A percentile compares a stretch with the other conserved stretches of the same genome.
phyloP scores from a whole-genome alignment of 1,140 invertebrate species.

The Drosophila kepulauana region DNA sequence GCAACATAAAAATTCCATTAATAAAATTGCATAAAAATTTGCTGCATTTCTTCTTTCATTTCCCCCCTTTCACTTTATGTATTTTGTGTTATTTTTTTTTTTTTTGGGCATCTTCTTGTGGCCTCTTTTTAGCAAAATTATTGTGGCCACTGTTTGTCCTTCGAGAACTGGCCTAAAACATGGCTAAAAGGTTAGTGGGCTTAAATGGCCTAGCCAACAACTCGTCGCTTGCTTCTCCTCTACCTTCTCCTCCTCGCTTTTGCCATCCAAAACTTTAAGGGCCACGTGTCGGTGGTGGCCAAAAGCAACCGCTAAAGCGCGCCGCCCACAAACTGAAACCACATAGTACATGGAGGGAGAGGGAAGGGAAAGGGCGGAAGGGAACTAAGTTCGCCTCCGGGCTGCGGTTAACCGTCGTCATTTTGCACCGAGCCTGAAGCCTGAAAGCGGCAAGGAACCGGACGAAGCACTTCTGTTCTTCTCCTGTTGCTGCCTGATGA shows the following conservation, averaged over 20 bases:
- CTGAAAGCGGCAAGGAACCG: too few relatives aligned
- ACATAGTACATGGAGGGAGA: not conserved
- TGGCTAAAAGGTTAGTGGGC: conserved; percentile 21
- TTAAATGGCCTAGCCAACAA: conserved; percentile 12
- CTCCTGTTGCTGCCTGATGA: conserved; percentile 40
- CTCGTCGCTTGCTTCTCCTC: not conserved
- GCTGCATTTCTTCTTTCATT: conserved; percentile 25
- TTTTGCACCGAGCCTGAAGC: conserved; percentile 30
- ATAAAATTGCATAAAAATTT: conserved; percentile 66
- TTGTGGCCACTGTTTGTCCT: conserved; percentile 35
- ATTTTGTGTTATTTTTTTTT: not conserved
- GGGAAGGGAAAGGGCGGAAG: not conserved
- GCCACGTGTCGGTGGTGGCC: not conserved
- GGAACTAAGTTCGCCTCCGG: not conserved
- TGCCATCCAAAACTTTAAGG: not conserved
- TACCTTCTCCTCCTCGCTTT: too few relatives aligned
- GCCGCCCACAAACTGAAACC: conserved; percentile 20
- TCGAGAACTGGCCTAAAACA: conserved; percentile 18
- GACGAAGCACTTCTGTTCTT: not conserved
- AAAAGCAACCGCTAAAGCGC: not conserved
- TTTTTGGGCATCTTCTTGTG: not conserved
- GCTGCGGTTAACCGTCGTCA: conserved; percentile 36
- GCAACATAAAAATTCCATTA: conserved; percentile 68
- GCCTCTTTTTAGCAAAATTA: conserved; percentile 27
- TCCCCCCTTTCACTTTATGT: too few relatives aligned